Conservation (phyloP, 2,888 invertebrate genomes). For the Myopa testacea region DNA sequence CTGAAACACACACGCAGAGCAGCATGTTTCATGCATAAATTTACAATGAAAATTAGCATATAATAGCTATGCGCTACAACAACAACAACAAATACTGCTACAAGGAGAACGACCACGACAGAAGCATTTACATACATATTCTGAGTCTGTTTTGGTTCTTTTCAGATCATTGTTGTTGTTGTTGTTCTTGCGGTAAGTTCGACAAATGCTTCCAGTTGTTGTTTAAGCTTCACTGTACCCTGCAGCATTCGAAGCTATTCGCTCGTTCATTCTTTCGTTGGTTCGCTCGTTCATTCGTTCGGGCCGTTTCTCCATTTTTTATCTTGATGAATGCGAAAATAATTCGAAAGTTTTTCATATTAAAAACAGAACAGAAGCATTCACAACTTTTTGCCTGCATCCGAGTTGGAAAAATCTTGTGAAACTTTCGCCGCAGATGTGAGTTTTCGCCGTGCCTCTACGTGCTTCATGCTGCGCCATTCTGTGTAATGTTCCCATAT, state of each 20-base stretch:
- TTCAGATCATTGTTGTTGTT: not conserved
- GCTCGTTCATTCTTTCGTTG: no score
- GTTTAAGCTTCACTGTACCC: not conserved
- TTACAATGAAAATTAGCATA: slow-evolving; percentile 35
- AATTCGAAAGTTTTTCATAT: slow-evolving; percentile 4
- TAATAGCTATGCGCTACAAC: slow-evolving; percentile 27
- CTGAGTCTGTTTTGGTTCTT: not conserved
- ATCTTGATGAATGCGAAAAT: not conserved
- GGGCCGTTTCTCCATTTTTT: slow-evolving; percentile 24
- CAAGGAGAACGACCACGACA: slow-evolving; percentile 33
- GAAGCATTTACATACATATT: slow-evolving; percentile 30
- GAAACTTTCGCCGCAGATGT: slow-evolving; percentile 54
- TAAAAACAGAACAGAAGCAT: not conserved
- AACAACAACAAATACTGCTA: slow-evolving; percentile 34
- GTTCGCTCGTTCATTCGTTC: no score
- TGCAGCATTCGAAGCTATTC: no score
- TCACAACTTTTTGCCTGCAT: slow-evolving; percentile 29
- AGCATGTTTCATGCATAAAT: slow-evolving; percentile 9
- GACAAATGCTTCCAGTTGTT: no score
- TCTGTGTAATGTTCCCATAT: slow-evolving; percentile 48
- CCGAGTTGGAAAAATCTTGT: slow-evolving; percentile 55
- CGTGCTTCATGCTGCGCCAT: slow-evolving; percentile 12
- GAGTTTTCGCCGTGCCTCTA: slow-evolving; percentile 13
- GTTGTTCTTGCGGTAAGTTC: slow-evolving; percentile 3
- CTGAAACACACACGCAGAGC: slow-evolving; percentile 1